Evolutionary conservation across 2,888 invertebrate species (phyloP), one percentile per base, ranked within the genome.

Genomic region (Dimorphilus gyrociliatus): DNA sequence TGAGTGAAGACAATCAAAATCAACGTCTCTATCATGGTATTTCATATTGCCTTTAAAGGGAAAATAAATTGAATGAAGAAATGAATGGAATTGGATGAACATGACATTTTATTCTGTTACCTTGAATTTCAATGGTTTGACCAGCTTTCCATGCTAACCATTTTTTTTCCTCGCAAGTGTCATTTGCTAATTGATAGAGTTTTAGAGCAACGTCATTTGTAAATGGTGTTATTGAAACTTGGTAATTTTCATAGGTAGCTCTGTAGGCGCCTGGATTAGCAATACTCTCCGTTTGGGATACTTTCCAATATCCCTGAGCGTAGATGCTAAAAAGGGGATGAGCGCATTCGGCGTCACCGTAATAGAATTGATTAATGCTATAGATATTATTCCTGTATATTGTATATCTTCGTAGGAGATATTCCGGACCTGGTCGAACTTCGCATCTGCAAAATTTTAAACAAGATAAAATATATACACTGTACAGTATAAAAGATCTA

Each of bases 371-470:
- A 19, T 69, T 53, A 24, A 73, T 53, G 2, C 63, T 53, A 50
- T 73, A 74, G 3, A 65, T 67, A 17, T 64, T 53, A 10, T 16
- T 17, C 6, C 32, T 19, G 34, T 64, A 65, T 50, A 75, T 75
- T 8, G 63, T 65, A 51, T 74, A 74, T 37, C 69, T 69, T 23
- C 75, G 64, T 27, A 75, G 63, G 1, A 74, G 53, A 50, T 70
- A 74, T 44, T 72, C 71, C 0, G 74, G 73, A 0, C 75, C 75
- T 0, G 73, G 68, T 8, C 73, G 61, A 2, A 68, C 67, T 55
- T 76, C 75, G 47, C 76, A 76, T 39, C 76, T 76, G 61, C 12
- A 43, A 46, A n/a, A n/a, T n/a, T n/a, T n/a, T n/a, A 7, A n/a
- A 29, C n/a, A n/a, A n/a, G n/a, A n/a, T n/a, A n/a, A n/a, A n/a